Percentiles rank a stretch among this genome's conserved stretches.
Evolutionary conservation across 2,888 invertebrate genomes (phyloP).

Genomic region (Ischnura elegans): DNA sequence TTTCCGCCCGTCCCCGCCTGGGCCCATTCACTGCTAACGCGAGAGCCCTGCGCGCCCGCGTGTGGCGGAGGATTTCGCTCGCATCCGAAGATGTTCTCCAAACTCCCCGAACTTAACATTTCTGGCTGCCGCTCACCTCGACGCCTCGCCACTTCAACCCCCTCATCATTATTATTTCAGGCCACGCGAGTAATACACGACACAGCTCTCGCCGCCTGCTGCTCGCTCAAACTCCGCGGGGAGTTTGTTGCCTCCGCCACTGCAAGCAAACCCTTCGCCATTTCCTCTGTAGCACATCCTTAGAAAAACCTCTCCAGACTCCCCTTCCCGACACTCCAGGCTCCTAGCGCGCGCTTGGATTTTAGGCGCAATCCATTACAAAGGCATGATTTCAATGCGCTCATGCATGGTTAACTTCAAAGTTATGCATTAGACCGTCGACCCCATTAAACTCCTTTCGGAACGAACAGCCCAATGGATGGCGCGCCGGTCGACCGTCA

Average conservation of each 20-base stretch:
- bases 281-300: neutral
- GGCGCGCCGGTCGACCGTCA: neutral
- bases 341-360: neutral
- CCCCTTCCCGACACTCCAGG: too few relatives aligned
- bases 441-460: neutral
- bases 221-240: neutral
- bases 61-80: neutral
- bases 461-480: neutral
- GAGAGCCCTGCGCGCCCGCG: too few relatives aligned
- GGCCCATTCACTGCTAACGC: too few relatives aligned
- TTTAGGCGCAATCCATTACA: neutral
- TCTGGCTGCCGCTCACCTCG: neutral
- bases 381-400: neutral
- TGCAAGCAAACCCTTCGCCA: neutral
- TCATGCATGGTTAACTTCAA: neutral
- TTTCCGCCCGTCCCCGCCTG: too few relatives aligned
- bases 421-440: neutral
- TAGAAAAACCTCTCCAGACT: neutral
- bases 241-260: neutral
- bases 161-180: constrained; percentile 23
- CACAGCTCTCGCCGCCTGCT: neutral
- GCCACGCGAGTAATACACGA: constrained; percentile 24
- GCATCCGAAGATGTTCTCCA: constrained; percentile 1
- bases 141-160: neutral
- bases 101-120: neutral